These are phyloP conservation scores for Vanessa tameamea DNA, from an alignment of 1,140 invertebrate genomes.

Conservation along the genomic window DNA sequence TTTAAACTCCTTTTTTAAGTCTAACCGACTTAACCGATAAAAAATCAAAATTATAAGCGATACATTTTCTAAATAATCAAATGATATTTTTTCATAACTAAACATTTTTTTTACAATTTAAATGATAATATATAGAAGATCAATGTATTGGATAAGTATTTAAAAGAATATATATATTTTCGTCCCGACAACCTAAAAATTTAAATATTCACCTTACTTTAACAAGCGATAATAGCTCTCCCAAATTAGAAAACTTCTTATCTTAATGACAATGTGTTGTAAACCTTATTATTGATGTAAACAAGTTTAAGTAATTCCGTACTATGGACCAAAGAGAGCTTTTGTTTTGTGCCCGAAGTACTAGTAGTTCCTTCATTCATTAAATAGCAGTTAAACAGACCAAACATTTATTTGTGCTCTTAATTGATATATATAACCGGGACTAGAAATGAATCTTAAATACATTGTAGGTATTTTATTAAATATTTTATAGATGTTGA, in stretches of 20 bases:
- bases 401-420: conserved; percentile 59
- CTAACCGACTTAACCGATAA: no score
- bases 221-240: not conserved
- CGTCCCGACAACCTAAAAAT: no score
- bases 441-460: conserved; percentile 52
- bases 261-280: conserved; percentile 69
- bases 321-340: conserved; percentile 59
- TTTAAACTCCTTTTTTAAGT: no score
- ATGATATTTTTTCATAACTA: no score
- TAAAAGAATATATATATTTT: no score
- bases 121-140: no score
- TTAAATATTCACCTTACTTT: not conserved
- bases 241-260: conserved; percentile 52
- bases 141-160: no score
- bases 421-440: conserved; percentile 37
- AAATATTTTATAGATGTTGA: not conserved
- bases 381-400: conserved; percentile 56
- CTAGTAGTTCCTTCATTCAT: conserved; percentile 59
- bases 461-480: conserved; percentile 56
- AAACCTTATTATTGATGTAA: conserved; percentile 63
- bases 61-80: no score
- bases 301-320: conserved; percentile 73
- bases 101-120: no score
- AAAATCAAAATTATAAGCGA: no score
- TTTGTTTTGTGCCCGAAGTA: conserved; percentile 61